Percentiles rank a stretch among this genome's conserved stretches.
These are phyloP conservation scores for Diphyllodes magnificus DNA, from an alignment of 2,113 vertebrate species.

Conservation along the genomic window DNA sequence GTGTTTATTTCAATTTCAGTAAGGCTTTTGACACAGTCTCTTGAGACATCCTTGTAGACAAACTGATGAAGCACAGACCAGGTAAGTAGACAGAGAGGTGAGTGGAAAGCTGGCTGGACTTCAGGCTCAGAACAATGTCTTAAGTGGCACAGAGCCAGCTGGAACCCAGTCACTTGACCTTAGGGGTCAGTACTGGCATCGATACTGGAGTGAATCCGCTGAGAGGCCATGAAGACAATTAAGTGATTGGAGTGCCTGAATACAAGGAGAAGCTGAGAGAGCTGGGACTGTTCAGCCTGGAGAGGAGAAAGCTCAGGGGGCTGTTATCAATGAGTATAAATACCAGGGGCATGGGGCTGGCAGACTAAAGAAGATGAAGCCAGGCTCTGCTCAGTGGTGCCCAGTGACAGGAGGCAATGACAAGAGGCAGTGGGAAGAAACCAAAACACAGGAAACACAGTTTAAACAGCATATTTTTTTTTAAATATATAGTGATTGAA, in stretches of 20 bases:
- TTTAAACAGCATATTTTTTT: neutral
- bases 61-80: neutral
- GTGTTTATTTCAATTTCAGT: neutral
- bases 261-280: neutral
- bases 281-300: neutral
- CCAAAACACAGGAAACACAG: neutral
- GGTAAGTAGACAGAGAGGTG: neutral
- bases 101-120: neutral
- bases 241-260: neutral
- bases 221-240: neutral
- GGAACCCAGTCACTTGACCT: neutral
- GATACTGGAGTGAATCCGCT: neutral
- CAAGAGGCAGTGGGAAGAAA: neutral
- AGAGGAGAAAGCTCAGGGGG: neutral
- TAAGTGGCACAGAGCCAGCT: neutral
- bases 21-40: neutral
- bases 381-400: neutral
- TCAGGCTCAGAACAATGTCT: neutral
- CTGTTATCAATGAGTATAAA: neutral
- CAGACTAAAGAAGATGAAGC: neutral
- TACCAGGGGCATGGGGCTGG: neutral
- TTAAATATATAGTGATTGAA: neutral
- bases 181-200: neutral
- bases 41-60: neutral
- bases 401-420: neutral